Evolutionary conservation across 64 coral and sea anemone genomes (phyloP).

Genomic region (Pocillopora damicornis): DNA sequence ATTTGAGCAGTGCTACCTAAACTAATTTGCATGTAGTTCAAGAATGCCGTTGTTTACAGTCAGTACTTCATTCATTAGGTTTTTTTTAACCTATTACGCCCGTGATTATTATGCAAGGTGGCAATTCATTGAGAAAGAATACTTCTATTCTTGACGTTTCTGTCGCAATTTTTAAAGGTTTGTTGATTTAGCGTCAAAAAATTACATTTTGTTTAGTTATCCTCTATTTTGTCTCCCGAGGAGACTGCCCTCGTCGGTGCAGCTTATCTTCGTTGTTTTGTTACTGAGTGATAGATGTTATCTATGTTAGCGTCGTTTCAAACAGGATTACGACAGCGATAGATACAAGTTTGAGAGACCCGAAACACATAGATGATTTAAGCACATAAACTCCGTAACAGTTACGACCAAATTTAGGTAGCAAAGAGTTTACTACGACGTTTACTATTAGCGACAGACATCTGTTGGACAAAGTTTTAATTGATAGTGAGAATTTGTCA

Average conservation of each 20-base stretch:
- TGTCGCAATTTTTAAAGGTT: too few relatives aligned
- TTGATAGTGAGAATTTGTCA: neutral
- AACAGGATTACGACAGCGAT: conserved; percentile 4
- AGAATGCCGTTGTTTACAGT: too few relatives aligned
- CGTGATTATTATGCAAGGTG: too few relatives aligned
- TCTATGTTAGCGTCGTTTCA: conserved; percentile 8
- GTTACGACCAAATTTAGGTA: neutral
- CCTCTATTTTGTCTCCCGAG: neutral
- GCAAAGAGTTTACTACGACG: neutral
- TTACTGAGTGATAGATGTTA: neutral
- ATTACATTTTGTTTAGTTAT: too few relatives aligned
- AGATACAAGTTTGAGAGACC: neutral
- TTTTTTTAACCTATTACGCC: too few relatives aligned
- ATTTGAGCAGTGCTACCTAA: too few relatives aligned
- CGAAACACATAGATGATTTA: neutral
- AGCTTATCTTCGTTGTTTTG: conserved; percentile 3
- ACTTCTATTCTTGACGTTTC: too few relatives aligned
- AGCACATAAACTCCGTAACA: neutral
- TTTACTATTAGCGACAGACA: neutral
- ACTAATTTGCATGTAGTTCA: too few relatives aligned
- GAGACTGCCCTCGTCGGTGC: neutral
- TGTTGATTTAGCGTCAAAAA: too few relatives aligned
- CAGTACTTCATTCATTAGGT: too few relatives aligned
- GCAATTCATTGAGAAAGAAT: too few relatives aligned
- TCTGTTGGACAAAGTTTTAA: neutral